A percentile compares a stretch with the other conserved stretches of the same genome.
phyloP scores from a whole-genome alignment of 2,888 invertebrate species.

The Proisotoma minuta region DNA sequence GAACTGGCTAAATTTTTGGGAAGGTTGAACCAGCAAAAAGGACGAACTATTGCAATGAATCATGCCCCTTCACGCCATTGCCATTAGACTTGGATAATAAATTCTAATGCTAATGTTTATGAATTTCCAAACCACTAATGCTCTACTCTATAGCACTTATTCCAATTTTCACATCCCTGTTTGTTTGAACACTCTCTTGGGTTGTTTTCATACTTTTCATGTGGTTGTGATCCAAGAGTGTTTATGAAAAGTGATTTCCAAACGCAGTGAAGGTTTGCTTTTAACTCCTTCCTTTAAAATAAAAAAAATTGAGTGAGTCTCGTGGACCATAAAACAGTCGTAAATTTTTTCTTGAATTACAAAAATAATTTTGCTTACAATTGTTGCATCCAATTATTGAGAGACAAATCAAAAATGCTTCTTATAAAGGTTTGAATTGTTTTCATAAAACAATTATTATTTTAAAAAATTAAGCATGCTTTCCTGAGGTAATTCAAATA shows the following conservation, averaged over 20 bases:
- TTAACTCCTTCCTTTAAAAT: too few species aligned
- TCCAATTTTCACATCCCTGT: neutral
- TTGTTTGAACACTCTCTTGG: neutral
- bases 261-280: neutral
- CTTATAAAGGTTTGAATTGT: too few species aligned
- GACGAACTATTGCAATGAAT: conserved; percentile 40
- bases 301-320: too few species aligned
- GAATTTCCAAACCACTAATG: conserved; percentile 47
- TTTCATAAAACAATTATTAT: too few species aligned
- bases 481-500: too few species aligned
- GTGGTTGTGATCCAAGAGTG: neutral
- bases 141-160: conserved; percentile 7
- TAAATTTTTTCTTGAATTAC: too few species aligned
- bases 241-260: neutral
- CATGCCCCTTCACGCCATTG: conserved; percentile 43
- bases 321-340: too few species aligned
- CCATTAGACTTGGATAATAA: conserved; percentile 46
- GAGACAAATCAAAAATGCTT: too few species aligned
- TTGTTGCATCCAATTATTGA: too few species aligned
- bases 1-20: conserved; percentile 2
- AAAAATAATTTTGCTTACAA: too few species aligned
- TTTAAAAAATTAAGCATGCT: too few species aligned
- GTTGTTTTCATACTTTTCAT: neutral
- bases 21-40: conserved; percentile 13
- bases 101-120: conserved; percentile 47